Evolutionary conservation across 1,140 invertebrate genomes (phyloP).

Genomic region (Chymomyza costata): DNA sequence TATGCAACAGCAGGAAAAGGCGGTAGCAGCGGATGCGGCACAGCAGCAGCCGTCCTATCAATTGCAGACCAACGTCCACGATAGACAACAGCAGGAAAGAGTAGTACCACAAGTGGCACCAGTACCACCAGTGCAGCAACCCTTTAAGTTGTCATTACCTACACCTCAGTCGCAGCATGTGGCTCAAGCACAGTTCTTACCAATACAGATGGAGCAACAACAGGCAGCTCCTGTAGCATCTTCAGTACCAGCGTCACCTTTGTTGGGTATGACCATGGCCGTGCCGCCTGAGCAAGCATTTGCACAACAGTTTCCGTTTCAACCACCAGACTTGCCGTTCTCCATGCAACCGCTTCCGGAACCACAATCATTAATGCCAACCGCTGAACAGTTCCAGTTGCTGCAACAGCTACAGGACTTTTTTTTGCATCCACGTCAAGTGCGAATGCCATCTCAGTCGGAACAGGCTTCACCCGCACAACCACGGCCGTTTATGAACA

Average conservation of each 20-base stretch:
- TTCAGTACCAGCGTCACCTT: background rate
- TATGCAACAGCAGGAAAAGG: too few species aligned
- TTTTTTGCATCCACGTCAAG: constrained; percentile 13
- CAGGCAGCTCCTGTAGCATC: constrained; percentile 4
- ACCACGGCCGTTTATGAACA: background rate
- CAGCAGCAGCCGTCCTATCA: background rate
- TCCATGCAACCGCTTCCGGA: background rate
- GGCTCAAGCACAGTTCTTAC: too few species aligned
- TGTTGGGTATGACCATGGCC: too few species aligned
- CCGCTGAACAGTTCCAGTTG: constrained; percentile 28
- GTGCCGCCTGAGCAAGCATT: constrained; percentile 3
- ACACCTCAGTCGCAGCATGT: too few species aligned
- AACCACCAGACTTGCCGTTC: constrained; percentile 11
- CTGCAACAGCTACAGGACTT: constrained; percentile 37
- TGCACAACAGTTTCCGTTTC: constrained; percentile 9
- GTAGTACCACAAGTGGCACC: background rate
- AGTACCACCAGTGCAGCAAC: too few species aligned
- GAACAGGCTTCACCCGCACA: constrained; percentile 5
- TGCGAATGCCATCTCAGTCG: background rate
- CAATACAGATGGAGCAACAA: background rate
- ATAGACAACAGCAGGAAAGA: too few species aligned
- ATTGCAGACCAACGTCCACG: background rate
- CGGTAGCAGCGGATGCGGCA: background rate
- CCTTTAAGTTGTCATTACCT: too few species aligned
- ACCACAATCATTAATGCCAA: background rate